Conservation (phyloP, 1,140 invertebrate species). For the Rhagoletis zephyria region DNA sequence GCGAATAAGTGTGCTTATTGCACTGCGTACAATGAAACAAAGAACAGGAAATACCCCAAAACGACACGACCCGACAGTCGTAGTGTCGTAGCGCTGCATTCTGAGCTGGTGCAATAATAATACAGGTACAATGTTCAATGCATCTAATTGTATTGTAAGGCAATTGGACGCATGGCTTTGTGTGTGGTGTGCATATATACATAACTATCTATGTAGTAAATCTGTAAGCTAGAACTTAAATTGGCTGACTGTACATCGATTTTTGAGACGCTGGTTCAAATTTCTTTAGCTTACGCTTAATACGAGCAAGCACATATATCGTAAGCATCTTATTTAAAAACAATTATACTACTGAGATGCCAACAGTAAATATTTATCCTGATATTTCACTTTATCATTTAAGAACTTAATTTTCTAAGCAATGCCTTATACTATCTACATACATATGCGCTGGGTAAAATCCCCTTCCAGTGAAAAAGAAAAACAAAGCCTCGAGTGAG, state of each 20-base stretch:
- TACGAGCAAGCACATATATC: no score
- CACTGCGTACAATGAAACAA: neutral
- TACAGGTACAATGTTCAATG: slow-evolving; percentile 25
- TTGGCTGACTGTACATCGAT: slow-evolving; percentile 1
- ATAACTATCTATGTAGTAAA: neutral
- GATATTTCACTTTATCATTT: no score
- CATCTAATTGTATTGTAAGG: neutral
- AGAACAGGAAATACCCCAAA: slow-evolving; percentile 49
- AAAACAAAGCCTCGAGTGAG: no score
- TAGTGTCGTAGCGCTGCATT: neutral
- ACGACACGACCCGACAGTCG: slow-evolving; percentile 20
- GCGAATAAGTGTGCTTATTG: slow-evolving; percentile 1
- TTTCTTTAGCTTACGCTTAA: no score
- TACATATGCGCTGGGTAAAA: no score
- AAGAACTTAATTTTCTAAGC: no score
- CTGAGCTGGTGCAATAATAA: neutral
- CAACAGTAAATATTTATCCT: no score
- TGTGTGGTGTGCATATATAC: neutral
- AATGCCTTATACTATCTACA: no score
- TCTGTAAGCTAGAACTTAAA: neutral
- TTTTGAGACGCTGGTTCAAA: no score
- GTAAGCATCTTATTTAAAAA: no score
- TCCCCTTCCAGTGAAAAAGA: no score
- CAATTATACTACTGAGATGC: no score
- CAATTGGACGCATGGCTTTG: neutral